Conservation (phyloP, 2,113 vertebrate species). For the Orientallactaga bullata region DNA sequence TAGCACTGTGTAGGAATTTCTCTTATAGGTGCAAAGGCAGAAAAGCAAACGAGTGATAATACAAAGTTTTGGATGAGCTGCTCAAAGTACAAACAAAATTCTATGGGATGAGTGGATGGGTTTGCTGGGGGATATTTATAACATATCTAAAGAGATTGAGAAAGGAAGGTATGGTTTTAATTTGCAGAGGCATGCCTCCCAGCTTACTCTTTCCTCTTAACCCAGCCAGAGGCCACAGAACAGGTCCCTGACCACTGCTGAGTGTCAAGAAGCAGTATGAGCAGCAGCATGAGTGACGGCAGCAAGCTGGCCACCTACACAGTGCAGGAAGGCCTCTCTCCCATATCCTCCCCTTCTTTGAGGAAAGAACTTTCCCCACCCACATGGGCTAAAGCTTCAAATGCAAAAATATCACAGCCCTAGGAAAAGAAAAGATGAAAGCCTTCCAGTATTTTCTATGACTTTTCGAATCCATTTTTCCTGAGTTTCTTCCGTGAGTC, state of each 20-base stretch:
- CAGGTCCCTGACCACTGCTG: no score
- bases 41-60: background rate
- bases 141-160: background rate
- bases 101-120: background rate
- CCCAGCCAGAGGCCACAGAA: background rate
- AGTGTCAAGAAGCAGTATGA: background rate
- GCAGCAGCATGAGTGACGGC: no score
- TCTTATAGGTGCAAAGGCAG: background rate
- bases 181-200: background rate
- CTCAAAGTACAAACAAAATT: background rate
- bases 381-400: background rate
- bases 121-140: background rate
- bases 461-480: background rate
- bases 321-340: background rate
- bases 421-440: background rate
- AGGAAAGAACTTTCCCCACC: background rate
- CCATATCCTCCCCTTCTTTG: background rate
- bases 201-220: background rate
- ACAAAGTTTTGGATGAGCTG: background rate
- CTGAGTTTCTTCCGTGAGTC: background rate
- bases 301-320: accelerated
- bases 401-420: background rate
- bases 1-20: background rate
- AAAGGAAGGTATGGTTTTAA: background rate
- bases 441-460: background rate